Evolutionary conservation across 1,140 invertebrate species (phyloP).

Genomic region (Bombus fervidus): DNA sequence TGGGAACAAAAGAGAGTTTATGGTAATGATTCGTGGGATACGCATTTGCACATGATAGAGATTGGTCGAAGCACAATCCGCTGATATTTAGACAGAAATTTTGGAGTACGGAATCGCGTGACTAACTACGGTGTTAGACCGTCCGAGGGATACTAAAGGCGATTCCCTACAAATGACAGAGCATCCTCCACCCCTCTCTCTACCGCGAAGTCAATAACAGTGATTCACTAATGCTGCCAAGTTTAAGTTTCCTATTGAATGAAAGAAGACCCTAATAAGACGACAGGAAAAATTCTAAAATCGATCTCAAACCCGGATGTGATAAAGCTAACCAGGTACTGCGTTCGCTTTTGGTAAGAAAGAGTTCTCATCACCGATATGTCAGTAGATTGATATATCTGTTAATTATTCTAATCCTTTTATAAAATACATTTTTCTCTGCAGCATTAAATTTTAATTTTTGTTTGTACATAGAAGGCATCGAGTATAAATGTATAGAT

Average conservation of each 20-base stretch:
- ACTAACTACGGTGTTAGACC: conserved; percentile 67
- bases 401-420: no score
- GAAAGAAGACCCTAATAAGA: conserved; percentile 32
- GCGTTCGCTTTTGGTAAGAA: no score
- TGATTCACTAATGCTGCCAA: conserved; percentile 41
- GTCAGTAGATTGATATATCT: no score
- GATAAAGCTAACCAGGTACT: not conserved
- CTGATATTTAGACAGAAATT: not conserved
- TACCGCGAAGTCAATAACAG: conserved; percentile 69
- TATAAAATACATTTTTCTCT: no score
- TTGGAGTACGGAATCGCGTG: conserved; percentile 65
- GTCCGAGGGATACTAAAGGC: conserved; percentile 71
- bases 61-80: not conserved
- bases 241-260: conserved; percentile 42
- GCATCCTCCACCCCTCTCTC: conserved; percentile 60
- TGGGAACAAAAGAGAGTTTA: not conserved
- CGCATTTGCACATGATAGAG: conserved; percentile 28
- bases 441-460: no score
- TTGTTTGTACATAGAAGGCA: no score
- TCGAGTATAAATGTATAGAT: no score
- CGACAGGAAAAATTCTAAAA: conserved; percentile 9
- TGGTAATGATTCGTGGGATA: not conserved
- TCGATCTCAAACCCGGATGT: not conserved
- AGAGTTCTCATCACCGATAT: not conserved
- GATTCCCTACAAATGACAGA: conserved; percentile 79